phyloP scores from a whole-genome alignment of 2,888 invertebrate genomes.

The Ditylenchus weischeri region DNA sequence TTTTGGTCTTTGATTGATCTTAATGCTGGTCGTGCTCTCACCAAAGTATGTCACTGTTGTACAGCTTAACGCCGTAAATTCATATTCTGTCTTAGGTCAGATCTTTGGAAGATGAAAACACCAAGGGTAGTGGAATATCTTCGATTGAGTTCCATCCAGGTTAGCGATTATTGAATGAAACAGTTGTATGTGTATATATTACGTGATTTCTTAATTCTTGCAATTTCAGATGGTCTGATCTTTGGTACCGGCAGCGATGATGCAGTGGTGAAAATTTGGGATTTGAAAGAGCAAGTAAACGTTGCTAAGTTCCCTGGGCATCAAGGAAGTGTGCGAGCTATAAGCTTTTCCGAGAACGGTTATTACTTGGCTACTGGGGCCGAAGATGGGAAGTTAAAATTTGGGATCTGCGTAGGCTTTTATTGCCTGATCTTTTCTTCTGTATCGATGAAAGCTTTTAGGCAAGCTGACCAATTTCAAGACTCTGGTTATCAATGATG shows the following conservation, averaged over 20 bases:
- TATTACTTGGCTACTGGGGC: slow-evolving; percentile 97
- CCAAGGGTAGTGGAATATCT: slow-evolving; percentile 68
- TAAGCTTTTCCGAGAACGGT: slow-evolving; percentile 98
- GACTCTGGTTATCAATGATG: slow-evolving; percentile 86
- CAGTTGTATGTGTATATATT: too few species aligned
- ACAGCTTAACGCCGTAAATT: slow-evolving; percentile 10
- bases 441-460: too few species aligned
- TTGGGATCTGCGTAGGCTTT: slow-evolving; percentile 89
- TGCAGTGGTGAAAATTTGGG: slow-evolving; percentile 98
- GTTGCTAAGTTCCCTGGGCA: slow-evolving; percentile 97
- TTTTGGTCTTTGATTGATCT: slow-evolving; percentile 99
- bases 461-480: slow-evolving; percentile 84
- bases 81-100: slow-evolving; percentile 30
- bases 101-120: slow-evolving; percentile 31
- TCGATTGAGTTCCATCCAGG: slow-evolving; percentile 94
- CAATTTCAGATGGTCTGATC: slow-evolving; percentile 79
- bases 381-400: slow-evolving; percentile 92
- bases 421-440: too few species aligned
- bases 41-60: slow-evolving; percentile 67
- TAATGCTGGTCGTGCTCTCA: slow-evolving; percentile 81
- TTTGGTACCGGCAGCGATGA: slow-evolving; percentile 93
- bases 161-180: too few species aligned
- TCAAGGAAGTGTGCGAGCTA: slow-evolving; percentile 87
- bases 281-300: slow-evolving; percentile 83
- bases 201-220: too few species aligned